Evolutionary conservation across 2,797 vertebrate genomes (phyloP), one percentile per base, ranked within the genome.

Genomic region (Ctenosaura bakeri): DNA sequence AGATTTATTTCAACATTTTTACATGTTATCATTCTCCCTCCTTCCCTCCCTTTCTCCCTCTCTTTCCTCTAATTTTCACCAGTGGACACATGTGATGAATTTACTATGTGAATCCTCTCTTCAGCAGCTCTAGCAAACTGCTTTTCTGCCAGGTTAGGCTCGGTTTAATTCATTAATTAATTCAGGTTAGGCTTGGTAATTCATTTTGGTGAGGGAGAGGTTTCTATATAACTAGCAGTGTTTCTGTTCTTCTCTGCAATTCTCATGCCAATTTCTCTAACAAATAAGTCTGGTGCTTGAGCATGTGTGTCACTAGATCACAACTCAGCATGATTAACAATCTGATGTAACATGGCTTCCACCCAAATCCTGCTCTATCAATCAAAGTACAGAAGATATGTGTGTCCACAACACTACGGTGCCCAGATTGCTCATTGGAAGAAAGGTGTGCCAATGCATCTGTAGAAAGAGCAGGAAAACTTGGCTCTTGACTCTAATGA

Each of bases 371-470:
- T 42, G 8, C 71, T 32, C 35, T 50, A 76, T 76, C 20, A 10
- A 66, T 87, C 76, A 89, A 85, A 78, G 46, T 66, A 86, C 86
- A 18, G 52, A 87, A 89, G 80, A 73, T 9, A 14, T n/a, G 35
- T 20, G 4, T 59, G 29, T 50, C 84, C 83, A 10, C 29, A 86
- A 35, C 64, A 73, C 12, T 54, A 42, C 32, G 89, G 73, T 87
- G 84, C 86, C 69, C 64, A 62, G 83, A 90, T 24, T 29, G 86
- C 1, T 0, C 0, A 88, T 29, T 88, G 42, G 52, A 83, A 42
- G 52, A 85, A 46, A n/a, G 24, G 92, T 88, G 79, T 66, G n/a
- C 85, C 38, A 92, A 88, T 87, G 69, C 18, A 32, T 88, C 46
- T 74, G 24, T 69, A 91, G 22, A 42, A 42, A 42, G 42, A 88